These are phyloP conservation scores for Xylocampa areola DNA, from an alignment of 2,888 invertebrate genomes.

Conservation along the genomic window DNA sequence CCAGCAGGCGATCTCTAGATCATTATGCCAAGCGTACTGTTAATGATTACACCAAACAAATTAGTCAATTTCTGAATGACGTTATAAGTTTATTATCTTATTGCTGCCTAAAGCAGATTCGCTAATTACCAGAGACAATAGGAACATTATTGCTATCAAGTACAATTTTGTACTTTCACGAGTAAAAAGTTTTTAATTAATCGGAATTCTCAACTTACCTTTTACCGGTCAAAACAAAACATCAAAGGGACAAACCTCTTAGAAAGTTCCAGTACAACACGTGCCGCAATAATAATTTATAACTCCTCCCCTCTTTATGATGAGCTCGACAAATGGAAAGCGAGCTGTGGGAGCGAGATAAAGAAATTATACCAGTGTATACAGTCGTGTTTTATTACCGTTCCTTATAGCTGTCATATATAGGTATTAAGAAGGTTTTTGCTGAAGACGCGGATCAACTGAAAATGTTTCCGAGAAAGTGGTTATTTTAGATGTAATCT, in stretches of 20 bases:
- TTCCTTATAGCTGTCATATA: constrained; percentile 41
- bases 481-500: constrained; percentile 3
- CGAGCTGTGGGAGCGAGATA: constrained; percentile 79
- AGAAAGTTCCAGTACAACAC: constrained; percentile 57
- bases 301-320: constrained; percentile 75
- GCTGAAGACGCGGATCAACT: constrained; percentile 10
- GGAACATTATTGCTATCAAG: too few species aligned
- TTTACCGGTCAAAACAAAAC: constrained; percentile 47
- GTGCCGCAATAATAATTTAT: constrained; percentile 77
- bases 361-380: constrained; percentile 82
- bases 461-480: neutral
- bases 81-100: too few species aligned
- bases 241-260: constrained; percentile 28
- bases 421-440: constrained; percentile 33
- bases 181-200: too few species aligned
- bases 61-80: too few species aligned
- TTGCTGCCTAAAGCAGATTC: too few species aligned
- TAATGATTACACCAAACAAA: too few species aligned
- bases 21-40: too few species aligned
- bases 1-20: too few species aligned
- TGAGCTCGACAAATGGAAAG: constrained; percentile 80
- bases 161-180: too few species aligned
- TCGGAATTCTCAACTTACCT: constrained; percentile 10
- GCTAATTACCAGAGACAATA: too few species aligned
- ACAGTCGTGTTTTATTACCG: constrained; percentile 51